Conservation (phyloP, 1,140 invertebrate species). For the Neodiprion fabricii region DNA sequence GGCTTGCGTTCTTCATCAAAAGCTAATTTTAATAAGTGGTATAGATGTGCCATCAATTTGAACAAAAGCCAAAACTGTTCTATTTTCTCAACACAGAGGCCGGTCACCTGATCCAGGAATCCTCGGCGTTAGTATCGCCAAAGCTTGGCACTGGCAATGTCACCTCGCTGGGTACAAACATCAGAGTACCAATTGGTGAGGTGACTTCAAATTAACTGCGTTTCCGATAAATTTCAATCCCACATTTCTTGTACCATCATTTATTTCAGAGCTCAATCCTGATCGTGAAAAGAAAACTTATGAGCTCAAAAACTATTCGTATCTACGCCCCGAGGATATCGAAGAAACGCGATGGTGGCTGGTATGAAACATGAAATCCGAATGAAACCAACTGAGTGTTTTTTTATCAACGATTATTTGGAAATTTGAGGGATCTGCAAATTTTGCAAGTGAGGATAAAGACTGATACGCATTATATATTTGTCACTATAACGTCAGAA, state of each 20-base stretch:
- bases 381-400: background rate
- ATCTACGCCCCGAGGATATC: slow-evolving; percentile 34
- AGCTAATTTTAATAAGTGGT: too few species aligned
- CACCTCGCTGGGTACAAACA: slow-evolving; percentile 13
- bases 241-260: slow-evolving; percentile 2
- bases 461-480: too few species aligned
- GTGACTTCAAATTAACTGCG: background rate
- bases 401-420: background rate
- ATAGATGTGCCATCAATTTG: too few species aligned
- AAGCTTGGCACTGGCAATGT: background rate
- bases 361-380: too few species aligned
- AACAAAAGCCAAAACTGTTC: too few species aligned
- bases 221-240: slow-evolving; percentile 2
- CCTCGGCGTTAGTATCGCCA: background rate
- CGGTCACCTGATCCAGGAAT: slow-evolving; percentile 23
- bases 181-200: slow-evolving; percentile 20
- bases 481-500: too few species aligned
- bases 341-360: slow-evolving; percentile 17
- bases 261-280: slow-evolving; percentile 18
- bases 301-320: slow-evolving; percentile 45
- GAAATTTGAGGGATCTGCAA: too few species aligned
- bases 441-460: too few species aligned
- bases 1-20: too few species aligned
- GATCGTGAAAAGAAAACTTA: slow-evolving; percentile 36
- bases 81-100: slow-evolving; percentile 10